Percentiles rank a stretch among this genome's conserved stretches.
Evolutionary conservation across 2,113 vertebrate species (phyloP).

Genomic region (Limanda limanda): DNA sequence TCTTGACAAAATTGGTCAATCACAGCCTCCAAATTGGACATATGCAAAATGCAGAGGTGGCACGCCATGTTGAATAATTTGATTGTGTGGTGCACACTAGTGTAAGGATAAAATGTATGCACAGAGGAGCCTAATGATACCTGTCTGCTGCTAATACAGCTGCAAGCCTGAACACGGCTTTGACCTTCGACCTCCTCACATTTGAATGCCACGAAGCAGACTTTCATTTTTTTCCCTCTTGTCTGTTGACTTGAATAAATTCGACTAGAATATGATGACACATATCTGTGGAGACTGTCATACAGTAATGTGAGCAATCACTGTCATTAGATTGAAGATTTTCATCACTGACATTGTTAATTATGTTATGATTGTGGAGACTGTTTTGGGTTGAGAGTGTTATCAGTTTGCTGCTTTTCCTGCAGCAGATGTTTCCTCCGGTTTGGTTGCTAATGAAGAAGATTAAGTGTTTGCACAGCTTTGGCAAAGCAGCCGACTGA

Average conservation of each 20-base stretch:
- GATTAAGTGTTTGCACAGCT: too few species aligned
- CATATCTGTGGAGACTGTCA: conserved; percentile 1
- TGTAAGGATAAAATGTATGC: conserved; percentile 24
- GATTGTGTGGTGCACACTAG: conserved; percentile 1
- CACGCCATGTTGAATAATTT: conserved; percentile 46
- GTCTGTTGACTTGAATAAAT: conserved; percentile 23
- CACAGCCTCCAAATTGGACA: conserved; percentile 61
- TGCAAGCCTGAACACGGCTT: conserved; percentile 13
- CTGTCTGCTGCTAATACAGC: conserved; percentile 40
- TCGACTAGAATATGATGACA: not conserved
- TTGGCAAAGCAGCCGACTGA: too few species aligned
- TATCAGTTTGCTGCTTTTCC: not conserved
- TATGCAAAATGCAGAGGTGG: conserved; percentile 60
- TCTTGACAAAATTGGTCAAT: conserved; percentile 72
- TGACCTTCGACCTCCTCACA: conserved; percentile 54
- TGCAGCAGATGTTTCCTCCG: conserved; percentile 3
- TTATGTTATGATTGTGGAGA: not conserved
- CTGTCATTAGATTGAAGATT: not conserved
- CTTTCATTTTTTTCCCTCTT: not conserved
- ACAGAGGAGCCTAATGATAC: conserved; percentile 36
- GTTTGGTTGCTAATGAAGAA: not conserved
- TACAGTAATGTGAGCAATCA: not conserved
- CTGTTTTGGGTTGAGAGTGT: not conserved
- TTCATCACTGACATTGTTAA: not conserved
- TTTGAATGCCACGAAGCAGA: conserved; percentile 26